Evolutionary conservation across 2,888 invertebrate species (phyloP).

Genomic region (Zygogramma bicolorata): DNA sequence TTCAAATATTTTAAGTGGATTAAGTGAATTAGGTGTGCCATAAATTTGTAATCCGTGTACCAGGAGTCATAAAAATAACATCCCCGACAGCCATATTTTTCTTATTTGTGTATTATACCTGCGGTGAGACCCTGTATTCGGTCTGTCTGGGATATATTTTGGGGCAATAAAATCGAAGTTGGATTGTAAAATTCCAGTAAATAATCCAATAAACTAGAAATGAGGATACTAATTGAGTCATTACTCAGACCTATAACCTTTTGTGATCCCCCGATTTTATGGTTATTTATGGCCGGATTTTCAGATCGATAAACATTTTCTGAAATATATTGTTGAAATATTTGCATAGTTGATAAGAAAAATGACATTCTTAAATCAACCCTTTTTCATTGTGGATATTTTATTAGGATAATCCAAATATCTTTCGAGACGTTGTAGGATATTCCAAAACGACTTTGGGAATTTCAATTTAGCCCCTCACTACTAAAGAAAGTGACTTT

Average conservation of each 20-base stretch:
- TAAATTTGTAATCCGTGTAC: slow-evolving; percentile 29
- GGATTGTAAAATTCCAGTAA: slow-evolving; percentile 3
- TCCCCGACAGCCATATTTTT: slow-evolving; percentile 26
- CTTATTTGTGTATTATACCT: too few relatives aligned
- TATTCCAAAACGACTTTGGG: too few relatives aligned
- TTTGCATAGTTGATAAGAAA: not conserved
- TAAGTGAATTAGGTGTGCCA: slow-evolving; percentile 31
- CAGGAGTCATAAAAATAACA: slow-evolving; percentile 29
- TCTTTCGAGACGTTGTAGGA: too few relatives aligned
- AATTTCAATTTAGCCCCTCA: too few relatives aligned
- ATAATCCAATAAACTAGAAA: slow-evolving; percentile 15
- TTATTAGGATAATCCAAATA: too few relatives aligned
- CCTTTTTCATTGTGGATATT: not conserved
- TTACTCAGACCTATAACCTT: not conserved
- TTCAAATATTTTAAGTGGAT: slow-evolving; percentile 38
- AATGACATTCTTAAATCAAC: not conserved
- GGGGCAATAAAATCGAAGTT: slow-evolving; percentile 18
- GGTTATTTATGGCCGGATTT: slow-evolving; percentile 3
- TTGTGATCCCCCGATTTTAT: not conserved
- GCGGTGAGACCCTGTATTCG: slow-evolving; percentile 24
- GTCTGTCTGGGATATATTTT: slow-evolving; percentile 18
- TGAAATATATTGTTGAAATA: not conserved
- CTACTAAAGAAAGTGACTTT: too few relatives aligned
- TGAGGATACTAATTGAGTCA: not conserved
- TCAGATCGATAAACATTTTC: not conserved